Conservation (phyloP, 2,888 invertebrate genomes). For the Scaptomyza tumidula region DNA sequence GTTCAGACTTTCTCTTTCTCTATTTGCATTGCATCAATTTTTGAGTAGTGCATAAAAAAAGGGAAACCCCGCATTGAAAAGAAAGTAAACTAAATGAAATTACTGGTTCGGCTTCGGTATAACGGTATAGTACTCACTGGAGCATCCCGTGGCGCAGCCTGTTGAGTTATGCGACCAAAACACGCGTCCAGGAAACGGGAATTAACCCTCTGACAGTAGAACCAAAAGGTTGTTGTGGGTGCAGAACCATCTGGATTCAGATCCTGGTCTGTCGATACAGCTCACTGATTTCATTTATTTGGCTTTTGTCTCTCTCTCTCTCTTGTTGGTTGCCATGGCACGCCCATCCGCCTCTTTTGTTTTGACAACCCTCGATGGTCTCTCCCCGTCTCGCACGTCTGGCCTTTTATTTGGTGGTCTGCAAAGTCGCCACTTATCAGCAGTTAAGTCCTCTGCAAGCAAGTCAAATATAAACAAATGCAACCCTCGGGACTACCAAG, state of each 20-base stretch:
- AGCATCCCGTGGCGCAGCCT: conserved; percentile 61
- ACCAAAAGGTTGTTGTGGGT: conserved; percentile 19
- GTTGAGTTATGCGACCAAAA: conserved; percentile 62
- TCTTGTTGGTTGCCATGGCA: conserved; percentile 39
- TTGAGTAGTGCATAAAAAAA: conserved; percentile 34
- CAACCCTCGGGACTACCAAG: conserved; percentile 54
- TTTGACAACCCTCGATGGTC: conserved; percentile 15
- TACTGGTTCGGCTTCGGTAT: conserved; percentile 52
- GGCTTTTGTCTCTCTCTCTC: background rate
- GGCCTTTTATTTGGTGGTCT: conserved; percentile 48
- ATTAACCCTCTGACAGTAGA: conserved; percentile 38
- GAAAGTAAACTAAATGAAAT: conserved; percentile 61
- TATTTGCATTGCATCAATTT: conserved; percentile 69
- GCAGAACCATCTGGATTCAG: conserved; percentile 39
- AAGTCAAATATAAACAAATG: conserved; percentile 72
- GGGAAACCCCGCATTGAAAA: conserved; percentile 18
- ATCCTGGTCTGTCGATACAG: conserved; percentile 29
- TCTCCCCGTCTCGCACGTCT: background rate
- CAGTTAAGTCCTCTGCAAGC: conserved; percentile 67
- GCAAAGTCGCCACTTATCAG: conserved; percentile 72
- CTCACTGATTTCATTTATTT: conserved; percentile 43
- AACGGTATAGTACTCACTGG: conserved; percentile 8
- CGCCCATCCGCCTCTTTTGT: conserved; percentile 45
- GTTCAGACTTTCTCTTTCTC: conserved; percentile 42
- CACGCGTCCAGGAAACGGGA: conserved; percentile 56